A percentile compares a stretch with the other conserved stretches of the same genome.
These are phyloP conservation scores for Ceratina japonica DNA, from an alignment of 1,140 invertebrate species.

Conservation along the genomic window DNA sequence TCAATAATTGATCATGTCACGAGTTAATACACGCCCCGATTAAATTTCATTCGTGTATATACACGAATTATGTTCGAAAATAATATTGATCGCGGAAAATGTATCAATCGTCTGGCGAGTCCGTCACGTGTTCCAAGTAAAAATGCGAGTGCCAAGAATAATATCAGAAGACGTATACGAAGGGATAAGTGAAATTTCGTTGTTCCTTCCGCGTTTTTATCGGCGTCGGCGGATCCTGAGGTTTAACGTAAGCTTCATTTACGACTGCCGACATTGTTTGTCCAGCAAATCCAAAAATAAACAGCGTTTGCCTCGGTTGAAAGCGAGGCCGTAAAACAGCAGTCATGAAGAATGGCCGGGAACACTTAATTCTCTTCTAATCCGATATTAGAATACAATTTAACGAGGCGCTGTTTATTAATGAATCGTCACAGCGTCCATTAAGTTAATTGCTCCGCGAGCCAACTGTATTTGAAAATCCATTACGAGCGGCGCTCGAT, in stretches of 20 bases:
- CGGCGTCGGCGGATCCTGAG: neutral
- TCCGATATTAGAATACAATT: no score
- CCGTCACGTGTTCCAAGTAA: no score
- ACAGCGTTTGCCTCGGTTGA: slow-evolving; percentile 14
- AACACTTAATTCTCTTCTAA: neutral
- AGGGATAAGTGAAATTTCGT: neutral
- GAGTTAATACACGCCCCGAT: no score
- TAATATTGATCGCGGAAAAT: no score
- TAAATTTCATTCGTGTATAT: no score
- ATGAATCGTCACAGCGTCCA: no score
- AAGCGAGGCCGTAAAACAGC: neutral
- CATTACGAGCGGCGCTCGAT: no score
- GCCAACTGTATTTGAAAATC: no score
- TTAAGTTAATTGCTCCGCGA: no score
- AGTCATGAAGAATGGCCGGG: neutral
- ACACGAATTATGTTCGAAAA: neutral
- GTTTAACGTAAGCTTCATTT: slow-evolving; percentile 46
- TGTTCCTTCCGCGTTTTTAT: slow-evolving; percentile 20
- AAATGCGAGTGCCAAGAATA: neutral
- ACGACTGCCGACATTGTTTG: slow-evolving; percentile 28
- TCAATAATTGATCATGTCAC: no score
- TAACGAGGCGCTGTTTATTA: no score
- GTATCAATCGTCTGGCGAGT: no score
- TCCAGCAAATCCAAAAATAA: slow-evolving; percentile 29
- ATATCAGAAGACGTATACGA: neutral